phyloP scores from a whole-genome alignment of 2,113 vertebrate genomes.

The Trinectes maculatus region DNA sequence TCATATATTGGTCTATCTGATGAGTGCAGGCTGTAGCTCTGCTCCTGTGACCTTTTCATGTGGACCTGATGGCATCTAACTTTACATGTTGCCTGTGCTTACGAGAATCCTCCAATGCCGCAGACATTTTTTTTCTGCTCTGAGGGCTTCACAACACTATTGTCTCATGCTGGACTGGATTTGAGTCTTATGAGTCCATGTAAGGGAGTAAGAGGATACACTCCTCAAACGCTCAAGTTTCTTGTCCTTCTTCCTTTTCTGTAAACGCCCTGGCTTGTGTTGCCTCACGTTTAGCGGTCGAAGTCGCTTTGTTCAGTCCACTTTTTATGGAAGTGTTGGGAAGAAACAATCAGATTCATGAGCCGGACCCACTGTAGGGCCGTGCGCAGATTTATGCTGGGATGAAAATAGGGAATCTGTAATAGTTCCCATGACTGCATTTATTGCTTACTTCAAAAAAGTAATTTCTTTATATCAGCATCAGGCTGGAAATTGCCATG shows the following conservation, averaged over 20 bases:
- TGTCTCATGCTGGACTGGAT: conserved; percentile 38
- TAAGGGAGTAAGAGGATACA: conserved; percentile 41
- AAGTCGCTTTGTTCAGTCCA: conserved; percentile 71
- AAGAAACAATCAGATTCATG: conserved; percentile 80
- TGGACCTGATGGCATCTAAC: conserved; percentile 34
- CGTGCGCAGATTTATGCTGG: conserved; percentile 70
- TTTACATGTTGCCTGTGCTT: neutral
- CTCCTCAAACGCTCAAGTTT: conserved; percentile 27
- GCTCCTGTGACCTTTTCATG: conserved; percentile 23
- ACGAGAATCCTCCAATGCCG: conserved; percentile 14
- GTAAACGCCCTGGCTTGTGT: conserved; percentile 55
- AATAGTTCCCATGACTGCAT: conserved; percentile 78
- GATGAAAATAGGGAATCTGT: conserved; percentile 73
- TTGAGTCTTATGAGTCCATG: conserved; percentile 55
- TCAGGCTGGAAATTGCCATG: conserved; percentile 97
- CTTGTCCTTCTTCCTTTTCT: conserved; percentile 34
- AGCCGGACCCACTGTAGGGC: conserved; percentile 70
- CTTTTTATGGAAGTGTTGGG: conserved; percentile 69
- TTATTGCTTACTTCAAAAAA: conserved; percentile 86
- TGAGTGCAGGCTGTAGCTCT: conserved; percentile 9
- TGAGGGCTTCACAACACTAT: conserved; percentile 34
- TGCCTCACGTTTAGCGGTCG: conserved; percentile 50
- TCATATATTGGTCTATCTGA: neutral
- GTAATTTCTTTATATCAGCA: conserved; percentile 94
- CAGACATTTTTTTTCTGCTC: conserved; percentile 25